Base-by-base conservation (phyloP, 2,113 vertebrate species). In the Leucopsar rothschildi region DNA sequence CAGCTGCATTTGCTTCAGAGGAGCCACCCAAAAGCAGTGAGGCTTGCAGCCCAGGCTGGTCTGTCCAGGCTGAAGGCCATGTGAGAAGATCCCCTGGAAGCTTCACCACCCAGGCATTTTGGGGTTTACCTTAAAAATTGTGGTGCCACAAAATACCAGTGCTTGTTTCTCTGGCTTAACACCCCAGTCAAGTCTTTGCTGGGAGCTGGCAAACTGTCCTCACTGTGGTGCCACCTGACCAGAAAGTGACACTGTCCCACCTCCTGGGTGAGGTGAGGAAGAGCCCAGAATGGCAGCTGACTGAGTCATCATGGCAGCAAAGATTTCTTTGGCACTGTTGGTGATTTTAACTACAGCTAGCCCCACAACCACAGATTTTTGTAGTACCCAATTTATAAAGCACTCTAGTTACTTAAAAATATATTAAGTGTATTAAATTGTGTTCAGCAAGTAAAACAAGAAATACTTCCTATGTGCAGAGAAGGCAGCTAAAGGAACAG, bases 111-210 rank as follows among this genome's bases (percentile, higher is more conserved):
- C 33, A 59, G 61, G 3, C 12, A 21, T 35, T 61, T 69, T 12
- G 18, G 37, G 44, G 27, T 59, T 88, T 79, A 33, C 35, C 80
- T 72, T 0, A 1, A 83, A 66, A 83, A 77, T 47, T 11, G 40
- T 0, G 3, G 27, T 29, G 40, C 24, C 11, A 42, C 0, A 0
- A 72, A 81, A 61, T 29, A 23, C 29, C 0, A 0, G 12, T 2
- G 9, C 20, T 86, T 2, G 1, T 66, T 76, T 63, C 70, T 76
- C 73, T 31, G 21, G 35, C 77, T 73, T 78, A 65, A 76, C 23
- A 50, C 15, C 11, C 33, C 2, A 2, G 44, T 23, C 25, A 53
- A 60, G 18, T 21, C 50, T 53, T 55, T 68, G 27, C 19, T 25
- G 68, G 33, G 24, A 79, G 50, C 50, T 81, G 24, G 64, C 42